Evolutionary conservation across 2,797 vertebrate genomes (phyloP).

Genomic region (Poeciliopsis paucimaculata): DNA sequence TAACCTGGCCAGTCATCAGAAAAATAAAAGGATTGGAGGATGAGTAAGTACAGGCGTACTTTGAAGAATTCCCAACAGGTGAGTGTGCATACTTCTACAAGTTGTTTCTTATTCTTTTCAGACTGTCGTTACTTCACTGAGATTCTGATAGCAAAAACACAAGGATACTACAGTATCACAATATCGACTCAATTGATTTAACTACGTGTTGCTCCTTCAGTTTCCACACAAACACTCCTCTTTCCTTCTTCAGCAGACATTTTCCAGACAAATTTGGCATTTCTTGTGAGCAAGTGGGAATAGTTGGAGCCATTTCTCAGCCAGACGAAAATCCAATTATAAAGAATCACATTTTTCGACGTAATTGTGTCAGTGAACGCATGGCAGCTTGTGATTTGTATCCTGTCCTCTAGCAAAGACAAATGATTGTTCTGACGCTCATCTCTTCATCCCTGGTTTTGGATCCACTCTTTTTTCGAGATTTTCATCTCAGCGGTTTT

Average conservation of each 20-base stretch:
- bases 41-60: neutral
- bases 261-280: neutral
- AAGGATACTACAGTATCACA: neutral
- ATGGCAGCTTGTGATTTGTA: neutral
- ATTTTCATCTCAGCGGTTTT: slow-evolving; percentile 41
- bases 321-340: neutral
- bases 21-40: neutral
- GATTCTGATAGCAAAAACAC: neutral
- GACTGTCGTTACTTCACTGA: neutral
- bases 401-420: neutral
- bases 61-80: neutral
- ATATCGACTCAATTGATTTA: neutral
- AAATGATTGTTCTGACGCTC: neutral
- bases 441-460: neutral
- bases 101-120: slow-evolving; percentile 3
- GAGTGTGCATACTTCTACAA: neutral
- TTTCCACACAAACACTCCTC: neutral
- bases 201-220: neutral
- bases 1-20: slow-evolving; percentile 4
- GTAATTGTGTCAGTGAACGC: neutral
- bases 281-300: neutral
- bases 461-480: slow-evolving; percentile 21
- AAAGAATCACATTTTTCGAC: neutral
- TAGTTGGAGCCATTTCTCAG: neutral
- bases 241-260: neutral